phyloP scores from a whole-genome alignment of 2,888 invertebrate genomes.

The Pandemis cinnamomeana region DNA sequence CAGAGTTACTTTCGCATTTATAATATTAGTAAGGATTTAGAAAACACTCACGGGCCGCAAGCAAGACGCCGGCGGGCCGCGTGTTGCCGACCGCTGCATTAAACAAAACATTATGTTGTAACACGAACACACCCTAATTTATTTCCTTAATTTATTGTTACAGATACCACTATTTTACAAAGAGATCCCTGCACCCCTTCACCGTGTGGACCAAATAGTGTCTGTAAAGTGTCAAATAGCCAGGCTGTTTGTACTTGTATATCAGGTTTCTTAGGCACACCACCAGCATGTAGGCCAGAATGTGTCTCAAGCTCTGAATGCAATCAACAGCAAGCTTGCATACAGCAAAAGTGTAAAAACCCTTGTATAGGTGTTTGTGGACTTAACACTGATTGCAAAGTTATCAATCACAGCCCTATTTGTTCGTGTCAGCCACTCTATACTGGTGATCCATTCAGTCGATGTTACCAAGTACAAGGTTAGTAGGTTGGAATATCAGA shows the following conservation, averaged over 20 bases:
- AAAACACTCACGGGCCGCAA: no score
- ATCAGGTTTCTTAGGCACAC: slow-evolving; percentile 86
- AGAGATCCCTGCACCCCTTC: slow-evolving; percentile 89
- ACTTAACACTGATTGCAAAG: slow-evolving; percentile 87
- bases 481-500: slow-evolving; percentile 53
- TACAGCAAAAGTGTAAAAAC: slow-evolving; percentile 87
- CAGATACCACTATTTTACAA: slow-evolving; percentile 63
- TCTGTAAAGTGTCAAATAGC: slow-evolving; percentile 88
- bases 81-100: no score
- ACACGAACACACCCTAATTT: background rate
- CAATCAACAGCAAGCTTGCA: slow-evolving; percentile 86
- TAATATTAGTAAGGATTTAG: no score
- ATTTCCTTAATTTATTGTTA: slow-evolving; percentile 44
- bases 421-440: slow-evolving; percentile 87
- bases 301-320: slow-evolving; percentile 88
- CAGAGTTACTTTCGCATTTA: no score
- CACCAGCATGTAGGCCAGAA: slow-evolving; percentile 87
- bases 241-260: slow-evolving; percentile 90
- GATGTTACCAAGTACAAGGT: slow-evolving; percentile 85
- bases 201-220: slow-evolving; percentile 90
- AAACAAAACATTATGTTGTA: no score
- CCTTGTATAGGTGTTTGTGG: slow-evolving; percentile 89
- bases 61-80: no score
- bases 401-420: slow-evolving; percentile 89
- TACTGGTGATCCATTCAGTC: slow-evolving; percentile 88